Evolutionary conservation across 2,113 vertebrate genomes (phyloP).

Genomic region (Bos indicus): DNA sequence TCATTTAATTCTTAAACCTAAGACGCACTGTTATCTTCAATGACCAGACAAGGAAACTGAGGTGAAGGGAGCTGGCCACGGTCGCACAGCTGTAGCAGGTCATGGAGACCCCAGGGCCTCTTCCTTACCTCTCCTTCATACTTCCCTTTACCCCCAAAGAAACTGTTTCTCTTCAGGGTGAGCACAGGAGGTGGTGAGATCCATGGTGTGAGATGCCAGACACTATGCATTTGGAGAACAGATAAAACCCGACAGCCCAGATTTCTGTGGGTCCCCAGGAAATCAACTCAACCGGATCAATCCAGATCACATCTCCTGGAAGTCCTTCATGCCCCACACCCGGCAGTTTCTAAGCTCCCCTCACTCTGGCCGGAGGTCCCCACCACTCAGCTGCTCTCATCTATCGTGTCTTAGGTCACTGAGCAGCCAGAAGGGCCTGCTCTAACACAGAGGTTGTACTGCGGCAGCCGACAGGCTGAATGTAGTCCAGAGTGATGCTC

Average conservation of each 20-base stretch:
- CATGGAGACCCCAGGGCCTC: background rate
- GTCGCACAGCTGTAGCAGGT: background rate
- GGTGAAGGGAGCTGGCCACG: background rate
- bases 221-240: background rate
- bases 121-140: background rate
- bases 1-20: background rate
- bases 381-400: background rate
- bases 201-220: background rate
- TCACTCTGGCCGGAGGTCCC: background rate
- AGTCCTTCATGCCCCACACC: background rate
- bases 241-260: background rate
- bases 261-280: background rate
- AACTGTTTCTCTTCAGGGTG: background rate
- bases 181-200: background rate
- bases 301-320: background rate
- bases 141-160: background rate
- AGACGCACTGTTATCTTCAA: background rate
- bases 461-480: background rate
- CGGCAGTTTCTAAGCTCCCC: background rate
- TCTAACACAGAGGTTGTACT: background rate
- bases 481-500: background rate
- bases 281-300: background rate
- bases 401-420: background rate
- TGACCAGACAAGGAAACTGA: background rate
- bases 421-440: background rate